Conservation (phyloP, 92 coral and sea anemone genomes). For the Umimayanthus chanpuru region DNA sequence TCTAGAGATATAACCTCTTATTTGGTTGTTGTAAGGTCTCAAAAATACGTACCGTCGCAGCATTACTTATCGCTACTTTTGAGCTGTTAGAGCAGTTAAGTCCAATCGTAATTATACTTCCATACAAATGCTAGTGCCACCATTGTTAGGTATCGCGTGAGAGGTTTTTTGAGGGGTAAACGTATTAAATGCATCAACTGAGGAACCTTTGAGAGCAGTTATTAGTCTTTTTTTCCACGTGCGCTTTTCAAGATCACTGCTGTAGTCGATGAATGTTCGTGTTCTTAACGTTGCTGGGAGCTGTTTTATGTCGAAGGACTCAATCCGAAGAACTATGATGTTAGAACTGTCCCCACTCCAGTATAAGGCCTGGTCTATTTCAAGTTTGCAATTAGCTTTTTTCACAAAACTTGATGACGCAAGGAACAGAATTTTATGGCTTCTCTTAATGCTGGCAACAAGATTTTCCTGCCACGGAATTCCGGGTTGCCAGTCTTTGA, state of each 20-base stretch:
- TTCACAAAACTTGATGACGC: neutral
- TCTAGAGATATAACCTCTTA: too few species aligned
- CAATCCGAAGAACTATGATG: neutral
- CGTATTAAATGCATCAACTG: too few species aligned
- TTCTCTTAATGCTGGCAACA: neutral
- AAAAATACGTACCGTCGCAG: too few species aligned
- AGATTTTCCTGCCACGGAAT: neutral
- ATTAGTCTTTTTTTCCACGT: neutral
- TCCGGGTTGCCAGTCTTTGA: neutral
- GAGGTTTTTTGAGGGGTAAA: too few species aligned
- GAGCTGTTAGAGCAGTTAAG: too few species aligned
- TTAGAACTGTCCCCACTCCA: neutral
- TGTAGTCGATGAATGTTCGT: neutral
- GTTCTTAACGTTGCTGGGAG: neutral
- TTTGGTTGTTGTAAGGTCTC: too few species aligned
- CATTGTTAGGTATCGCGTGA: too few species aligned
- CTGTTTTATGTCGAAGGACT: neutral
- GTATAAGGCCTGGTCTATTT: neutral
- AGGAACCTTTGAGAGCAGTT: neutral
- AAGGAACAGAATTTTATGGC: neutral
- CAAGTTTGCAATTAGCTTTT: neutral
- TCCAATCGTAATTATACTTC: too few species aligned
- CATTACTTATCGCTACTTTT: too few species aligned
- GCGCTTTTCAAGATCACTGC: neutral
- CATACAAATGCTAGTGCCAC: too few species aligned